Evolutionary conservation across 2,113 vertebrate species (phyloP).

Genomic region (Oncorhynchus mykiss): DNA sequence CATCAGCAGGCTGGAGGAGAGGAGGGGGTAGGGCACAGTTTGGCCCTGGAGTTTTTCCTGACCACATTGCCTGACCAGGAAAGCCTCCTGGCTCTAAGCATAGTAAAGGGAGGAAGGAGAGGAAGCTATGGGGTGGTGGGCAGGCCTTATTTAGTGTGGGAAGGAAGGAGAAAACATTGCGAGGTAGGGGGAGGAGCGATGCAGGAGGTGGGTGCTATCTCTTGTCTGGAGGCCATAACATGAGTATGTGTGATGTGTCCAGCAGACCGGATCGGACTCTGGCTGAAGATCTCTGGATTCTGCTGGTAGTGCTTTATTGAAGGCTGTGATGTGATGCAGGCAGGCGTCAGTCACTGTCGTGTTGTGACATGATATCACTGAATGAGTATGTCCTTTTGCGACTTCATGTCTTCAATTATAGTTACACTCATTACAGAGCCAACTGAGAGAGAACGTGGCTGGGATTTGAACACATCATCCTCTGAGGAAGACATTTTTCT

Average conservation of each 20-base stretch:
- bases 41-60: too few species aligned
- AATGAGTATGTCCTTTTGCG: background rate
- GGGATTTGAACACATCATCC: background rate
- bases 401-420: background rate
- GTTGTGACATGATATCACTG: background rate
- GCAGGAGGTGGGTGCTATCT: background rate
- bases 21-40: too few species aligned
- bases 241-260: background rate
- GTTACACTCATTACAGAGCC: too few species aligned
- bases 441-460: background rate
- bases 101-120: background rate
- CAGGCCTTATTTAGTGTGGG: background rate
- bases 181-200: background rate
- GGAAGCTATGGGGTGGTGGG: background rate
- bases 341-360: background rate
- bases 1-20: too few species aligned
- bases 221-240: background rate
- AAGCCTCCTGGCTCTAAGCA: too few species aligned
- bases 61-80: too few species aligned
- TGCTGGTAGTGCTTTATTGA: constrained; percentile 31
- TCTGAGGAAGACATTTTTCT: background rate
- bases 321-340: constrained; percentile 34
- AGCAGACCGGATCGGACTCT: background rate
- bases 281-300: constrained; percentile 41
- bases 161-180: background rate